A percentile compares a stretch with the other conserved stretches of the same genome.
These are phyloP conservation scores for Tubulanus polymorphus DNA, from an alignment of 2,888 invertebrate species.

Conservation along the genomic window DNA sequence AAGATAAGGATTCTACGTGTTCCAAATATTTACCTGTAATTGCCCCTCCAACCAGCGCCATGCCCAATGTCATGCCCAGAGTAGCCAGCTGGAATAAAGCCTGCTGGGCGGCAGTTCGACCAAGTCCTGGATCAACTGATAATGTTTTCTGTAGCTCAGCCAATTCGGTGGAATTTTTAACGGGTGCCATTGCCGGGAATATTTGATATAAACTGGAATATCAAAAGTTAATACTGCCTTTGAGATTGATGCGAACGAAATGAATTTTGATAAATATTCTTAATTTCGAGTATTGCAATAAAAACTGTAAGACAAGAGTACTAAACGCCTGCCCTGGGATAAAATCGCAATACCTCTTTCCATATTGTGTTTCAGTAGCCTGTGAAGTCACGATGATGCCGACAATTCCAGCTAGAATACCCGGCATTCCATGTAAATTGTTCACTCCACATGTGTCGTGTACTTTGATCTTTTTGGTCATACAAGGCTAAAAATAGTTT, in stretches of 20 bases:
- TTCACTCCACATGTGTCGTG: constrained; percentile 88
- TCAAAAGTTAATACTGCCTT: too few relatives aligned
- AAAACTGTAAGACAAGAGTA: too few relatives aligned
- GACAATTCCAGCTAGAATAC: constrained; percentile 73
- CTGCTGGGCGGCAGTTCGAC: constrained; percentile 28
- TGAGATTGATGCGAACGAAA: too few relatives aligned
- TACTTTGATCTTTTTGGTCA: constrained; percentile 55
- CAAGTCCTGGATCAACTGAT: constrained; percentile 51
- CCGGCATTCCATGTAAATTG: constrained; percentile 94
- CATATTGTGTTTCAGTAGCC: constrained; percentile 65
- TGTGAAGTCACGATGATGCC: constrained; percentile 68
- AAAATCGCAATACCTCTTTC: constrained; percentile 45
- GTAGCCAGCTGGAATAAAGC: constrained; percentile 36
- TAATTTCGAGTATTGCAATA: too few relatives aligned
- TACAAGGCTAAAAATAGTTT: background rate
- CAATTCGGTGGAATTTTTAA: constrained; percentile 16
- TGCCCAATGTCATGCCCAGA: constrained; percentile 29
- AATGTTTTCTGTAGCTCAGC: constrained; percentile 9
- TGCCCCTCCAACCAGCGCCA: constrained; percentile 37
- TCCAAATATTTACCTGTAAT: constrained; percentile 29
- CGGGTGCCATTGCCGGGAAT: constrained; percentile 22
- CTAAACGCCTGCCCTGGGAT: too few relatives aligned
- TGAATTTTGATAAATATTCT: too few relatives aligned
- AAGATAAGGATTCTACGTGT: background rate
- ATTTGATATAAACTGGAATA: constrained; percentile 25